Evolutionary conservation across 2,888 invertebrate genomes (phyloP), one percentile per base, ranked within the genome.

Genomic region (Philonicus albiceps): DNA sequence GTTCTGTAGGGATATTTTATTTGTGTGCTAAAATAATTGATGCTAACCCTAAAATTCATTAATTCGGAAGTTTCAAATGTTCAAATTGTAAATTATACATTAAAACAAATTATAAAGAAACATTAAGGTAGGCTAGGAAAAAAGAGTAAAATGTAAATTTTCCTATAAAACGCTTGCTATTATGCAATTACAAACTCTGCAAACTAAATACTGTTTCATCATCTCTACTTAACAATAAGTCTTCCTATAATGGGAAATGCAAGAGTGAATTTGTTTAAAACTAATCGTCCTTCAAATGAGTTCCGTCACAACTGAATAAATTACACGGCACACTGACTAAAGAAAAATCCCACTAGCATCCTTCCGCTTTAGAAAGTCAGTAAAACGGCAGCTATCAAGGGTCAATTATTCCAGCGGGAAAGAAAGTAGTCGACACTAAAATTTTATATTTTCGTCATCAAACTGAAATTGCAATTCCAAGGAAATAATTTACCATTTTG

Each of bases 401-500:
- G 64, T 64, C 22, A 27, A 64, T 64, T 64, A 64, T 22, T 64
- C 64, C 64, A 8, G 22, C 27, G 27, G 19, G 13, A 27, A 11
- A 34, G 75, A 64, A 64, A 64, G 19, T 64, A 27, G 22, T 64
- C 19, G 27, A 6, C 34, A 83, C n/a, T 83, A 83, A 83, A 83
- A 64, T 64, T 83, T 83, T 83, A 83, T 64, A 83, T 83, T 64
- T 83, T 53, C 31, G 0, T 53, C 55, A 83, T 53, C 19, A 81
- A 81, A 49, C 40, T 49, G 64, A 64, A 83, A 30, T 78, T 83
- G 81, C 34, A 83, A 49, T 27, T 64, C 64, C 34, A 37, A 8
- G 64, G 27, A 64, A 64, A 22, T 64, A 64, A 30, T 64, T 64
- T 73, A 27, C 40, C 8, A 31, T 43, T 73, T 27, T 72, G 31